Evolutionary conservation across 2,113 vertebrate species (phyloP).

Genomic region (Bubalus kerabau): DNA sequence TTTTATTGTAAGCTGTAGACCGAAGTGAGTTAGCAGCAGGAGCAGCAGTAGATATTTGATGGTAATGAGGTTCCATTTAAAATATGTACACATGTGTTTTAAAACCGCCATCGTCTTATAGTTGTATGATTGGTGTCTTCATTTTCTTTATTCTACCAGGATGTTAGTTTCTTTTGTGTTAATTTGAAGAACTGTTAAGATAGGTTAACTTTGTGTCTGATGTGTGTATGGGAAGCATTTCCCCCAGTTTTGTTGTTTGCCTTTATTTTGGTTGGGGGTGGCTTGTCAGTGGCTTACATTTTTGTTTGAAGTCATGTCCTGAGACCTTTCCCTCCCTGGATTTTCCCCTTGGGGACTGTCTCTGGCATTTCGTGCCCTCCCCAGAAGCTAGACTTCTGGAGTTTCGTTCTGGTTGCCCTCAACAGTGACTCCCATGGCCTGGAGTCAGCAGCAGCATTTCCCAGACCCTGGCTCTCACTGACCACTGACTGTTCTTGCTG

Average conservation of each 20-base stretch:
- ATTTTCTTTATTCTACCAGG: not conserved
- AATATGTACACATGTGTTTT: not conserved
- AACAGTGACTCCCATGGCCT: not conserved
- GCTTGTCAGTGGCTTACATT: not conserved
- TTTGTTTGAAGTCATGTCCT: not conserved
- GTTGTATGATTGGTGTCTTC: not conserved
- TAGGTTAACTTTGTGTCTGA: not conserved
- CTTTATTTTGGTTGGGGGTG: not conserved
- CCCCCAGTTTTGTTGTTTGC: not conserved
- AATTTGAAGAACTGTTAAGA: not conserved
- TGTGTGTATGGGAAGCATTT: not conserved
- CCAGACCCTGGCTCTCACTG: not conserved
- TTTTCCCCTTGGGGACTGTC: not conserved
- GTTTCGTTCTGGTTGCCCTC: not conserved
- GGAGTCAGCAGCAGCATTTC: not conserved
- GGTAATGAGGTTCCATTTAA: not conserved
- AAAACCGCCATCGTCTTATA: not conserved
- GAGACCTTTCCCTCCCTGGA: not conserved
- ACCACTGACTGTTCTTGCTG: not conserved
- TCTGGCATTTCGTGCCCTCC: not conserved
- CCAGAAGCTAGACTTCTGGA: not conserved
- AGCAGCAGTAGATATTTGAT: not conserved
- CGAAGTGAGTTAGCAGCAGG: too few species aligned
- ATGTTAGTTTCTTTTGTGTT: not conserved
- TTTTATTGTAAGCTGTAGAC: not conserved